A percentile compares a stretch with the other conserved stretches of the same genome.
Conservation (phyloP, 2,888 invertebrate genomes). For the Ormyrus rosae region DNA sequence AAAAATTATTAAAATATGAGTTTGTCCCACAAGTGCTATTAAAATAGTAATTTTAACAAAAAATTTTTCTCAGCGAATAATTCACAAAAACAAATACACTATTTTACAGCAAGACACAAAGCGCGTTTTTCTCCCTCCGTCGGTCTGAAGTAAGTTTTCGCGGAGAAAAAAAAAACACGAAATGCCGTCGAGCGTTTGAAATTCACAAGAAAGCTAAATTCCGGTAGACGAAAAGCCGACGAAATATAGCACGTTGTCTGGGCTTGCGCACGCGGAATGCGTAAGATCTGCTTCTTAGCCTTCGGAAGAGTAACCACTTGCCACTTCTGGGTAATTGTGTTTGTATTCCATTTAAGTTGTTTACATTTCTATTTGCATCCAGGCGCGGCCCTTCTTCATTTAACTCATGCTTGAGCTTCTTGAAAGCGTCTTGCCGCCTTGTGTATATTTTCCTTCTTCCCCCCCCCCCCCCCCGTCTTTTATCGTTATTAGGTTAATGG, state of each 20-base stretch:
- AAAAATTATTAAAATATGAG: too few species aligned
- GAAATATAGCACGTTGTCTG: constrained; percentile 24
- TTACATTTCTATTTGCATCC: constrained; percentile 69
- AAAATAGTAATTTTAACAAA: too few species aligned
- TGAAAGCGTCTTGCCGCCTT: constrained; percentile 17
- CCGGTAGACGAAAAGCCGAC: neutral
- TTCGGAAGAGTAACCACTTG: constrained; percentile 43
- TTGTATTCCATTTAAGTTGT: constrained; percentile 73
- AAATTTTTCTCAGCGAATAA: too few species aligned
- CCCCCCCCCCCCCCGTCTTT: neutral
- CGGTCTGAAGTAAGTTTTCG: too few species aligned
- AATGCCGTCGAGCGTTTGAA: constrained; percentile 5
- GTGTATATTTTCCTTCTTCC: neutral
- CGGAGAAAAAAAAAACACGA: too few species aligned
- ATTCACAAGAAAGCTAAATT: constrained; percentile 23
- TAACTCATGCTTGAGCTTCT: constrained; percentile 35
- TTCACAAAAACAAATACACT: too few species aligned
- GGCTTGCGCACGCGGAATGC: constrained; percentile 20
- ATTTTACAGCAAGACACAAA: too few species aligned
- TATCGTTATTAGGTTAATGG: neutral
- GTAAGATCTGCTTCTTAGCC: constrained; percentile 26
- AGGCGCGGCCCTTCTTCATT: constrained; percentile 43
- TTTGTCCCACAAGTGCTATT: too few species aligned
- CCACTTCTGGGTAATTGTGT: constrained; percentile 67
- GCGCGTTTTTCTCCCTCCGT: too few species aligned